Conservation (phyloP, 2,113 vertebrate genomes). For the Choloepus hoffmanni region DNA sequence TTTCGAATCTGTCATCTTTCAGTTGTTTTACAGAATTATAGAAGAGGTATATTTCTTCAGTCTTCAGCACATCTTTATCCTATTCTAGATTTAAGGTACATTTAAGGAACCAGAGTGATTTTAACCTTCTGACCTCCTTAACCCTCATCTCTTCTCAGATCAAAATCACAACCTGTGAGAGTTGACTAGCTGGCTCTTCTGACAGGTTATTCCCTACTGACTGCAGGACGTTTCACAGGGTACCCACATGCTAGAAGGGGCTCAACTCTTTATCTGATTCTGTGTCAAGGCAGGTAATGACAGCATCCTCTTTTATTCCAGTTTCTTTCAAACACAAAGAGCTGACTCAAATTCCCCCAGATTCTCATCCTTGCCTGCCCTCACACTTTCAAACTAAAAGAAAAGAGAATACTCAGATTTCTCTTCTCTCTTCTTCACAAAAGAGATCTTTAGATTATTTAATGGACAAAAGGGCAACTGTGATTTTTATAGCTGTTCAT, state of each 20-base stretch:
- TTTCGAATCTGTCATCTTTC: neutral
- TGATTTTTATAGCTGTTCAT: neutral
- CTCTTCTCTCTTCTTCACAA: slow-evolving; percentile 46
- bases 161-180: slow-evolving; percentile 70
- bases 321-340: slow-evolving; percentile 68
- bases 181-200: slow-evolving; percentile 72
- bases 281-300: slow-evolving; percentile 51
- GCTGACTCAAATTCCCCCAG: slow-evolving; percentile 62
- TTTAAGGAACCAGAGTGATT: slow-evolving; percentile 70
- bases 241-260: slow-evolving; percentile 73
- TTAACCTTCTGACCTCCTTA: slow-evolving; percentile 79
- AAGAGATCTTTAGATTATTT: neutral
- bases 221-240: slow-evolving; percentile 72
- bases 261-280: slow-evolving; percentile 61
- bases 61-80: slow-evolving; percentile 69
- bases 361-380: slow-evolving; percentile 24
- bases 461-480: neutral
- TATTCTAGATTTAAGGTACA: slow-evolving; percentile 68
- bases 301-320: slow-evolving; percentile 65
- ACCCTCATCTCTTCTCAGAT: slow-evolving; percentile 68
- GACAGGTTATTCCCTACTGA: slow-evolving; percentile 76
- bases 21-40: slow-evolving; percentile 53
- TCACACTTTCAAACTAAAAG: slow-evolving; percentile 54
- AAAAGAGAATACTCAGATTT: slow-evolving; percentile 39
- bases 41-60: slow-evolving; percentile 49